Base-by-base conservation (phyloP, 2,113 vertebrate species). In the Saccopteryx leptura region DNA sequence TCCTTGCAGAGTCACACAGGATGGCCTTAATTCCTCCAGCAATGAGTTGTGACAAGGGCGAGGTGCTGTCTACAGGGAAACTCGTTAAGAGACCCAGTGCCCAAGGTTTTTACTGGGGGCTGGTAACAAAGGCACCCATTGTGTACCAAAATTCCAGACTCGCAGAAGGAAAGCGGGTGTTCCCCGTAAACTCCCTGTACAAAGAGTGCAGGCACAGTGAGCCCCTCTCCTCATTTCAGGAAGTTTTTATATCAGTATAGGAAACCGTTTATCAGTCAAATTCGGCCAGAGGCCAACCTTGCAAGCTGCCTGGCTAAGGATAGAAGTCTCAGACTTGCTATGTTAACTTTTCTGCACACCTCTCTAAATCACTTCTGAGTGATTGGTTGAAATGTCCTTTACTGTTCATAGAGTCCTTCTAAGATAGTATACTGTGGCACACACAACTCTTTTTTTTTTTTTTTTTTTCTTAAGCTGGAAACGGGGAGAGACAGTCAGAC, bases 291-390 rank as follows among this genome's bases (percentile, higher is more conserved):
- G 50, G n/a, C 90, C 50, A 23, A 3, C 15, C 75, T 87, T 86
- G 28, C 18, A 68, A 17, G 13, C 21, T 28, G 23, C 1, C 21
- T 75, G 85, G 86, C 56, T 52, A 28, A 58, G 31, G 24, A 72
- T 52, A 84, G 65, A 52, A 58, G 18, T 24, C 52, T 33, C 18
- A 17, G 50, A 9, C 52, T 52, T 92, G 4, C 39, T 56, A 5
- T 61, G 60, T 68, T 88, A 83, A 75, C 88, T 79, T 26, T 89
- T 50, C 75, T 82, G 18, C 46, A 86, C 7, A 24, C 21, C 19
- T 15, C 68, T 56, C 61, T 52, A 76, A 5, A 58, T 86, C 78
- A 56, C 46, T 80, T 92, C 54, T 87, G 84, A 95, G 60, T 60
- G 69, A 0, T 81, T 58, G 19, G 21, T 69, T 85, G 69, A 50